Evolutionary conservation across 2,888 invertebrate species (phyloP).

Genomic region (Podabrus alpinus): DNA sequence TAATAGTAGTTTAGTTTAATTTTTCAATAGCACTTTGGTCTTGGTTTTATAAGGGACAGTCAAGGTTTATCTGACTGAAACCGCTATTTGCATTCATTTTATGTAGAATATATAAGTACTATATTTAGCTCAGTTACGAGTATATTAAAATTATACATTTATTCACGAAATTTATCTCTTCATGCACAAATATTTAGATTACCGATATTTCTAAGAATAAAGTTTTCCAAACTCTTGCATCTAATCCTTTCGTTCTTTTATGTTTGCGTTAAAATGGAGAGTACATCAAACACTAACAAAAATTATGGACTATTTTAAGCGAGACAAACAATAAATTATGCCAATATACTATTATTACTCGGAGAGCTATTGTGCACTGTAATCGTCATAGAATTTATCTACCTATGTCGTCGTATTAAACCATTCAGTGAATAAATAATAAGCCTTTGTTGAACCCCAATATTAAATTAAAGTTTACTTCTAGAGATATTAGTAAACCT

Average conservation of each 20-base stretch:
- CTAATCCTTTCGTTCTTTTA: not conserved
- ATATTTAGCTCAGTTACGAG: not conserved
- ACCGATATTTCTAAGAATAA: not conserved
- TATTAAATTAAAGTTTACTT: not conserved
- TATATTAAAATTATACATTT: not conserved
- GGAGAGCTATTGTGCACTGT: not conserved
- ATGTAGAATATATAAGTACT: not conserved
- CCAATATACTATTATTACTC: not conserved
- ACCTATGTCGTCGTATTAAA: not conserved
- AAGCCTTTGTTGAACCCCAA: not conserved
- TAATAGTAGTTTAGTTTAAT: no score
- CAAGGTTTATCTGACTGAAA: no score
- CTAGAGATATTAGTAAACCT: not conserved
- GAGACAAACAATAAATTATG: not conserved
- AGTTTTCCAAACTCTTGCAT: not conserved
- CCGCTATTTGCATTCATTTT: not conserved
- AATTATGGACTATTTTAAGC: not conserved
- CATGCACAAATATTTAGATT: not conserved
- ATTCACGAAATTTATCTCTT: not conserved
- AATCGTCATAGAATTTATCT: not conserved
- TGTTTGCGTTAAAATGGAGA: not conserved
- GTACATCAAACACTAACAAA: not conserved
- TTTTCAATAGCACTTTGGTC: no score
- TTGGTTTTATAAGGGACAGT: no score
- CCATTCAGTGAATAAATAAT: not conserved